phyloP scores from a whole-genome alignment of 2,888 invertebrate genomes.

The Caenorhabditis drosophilae region DNA sequence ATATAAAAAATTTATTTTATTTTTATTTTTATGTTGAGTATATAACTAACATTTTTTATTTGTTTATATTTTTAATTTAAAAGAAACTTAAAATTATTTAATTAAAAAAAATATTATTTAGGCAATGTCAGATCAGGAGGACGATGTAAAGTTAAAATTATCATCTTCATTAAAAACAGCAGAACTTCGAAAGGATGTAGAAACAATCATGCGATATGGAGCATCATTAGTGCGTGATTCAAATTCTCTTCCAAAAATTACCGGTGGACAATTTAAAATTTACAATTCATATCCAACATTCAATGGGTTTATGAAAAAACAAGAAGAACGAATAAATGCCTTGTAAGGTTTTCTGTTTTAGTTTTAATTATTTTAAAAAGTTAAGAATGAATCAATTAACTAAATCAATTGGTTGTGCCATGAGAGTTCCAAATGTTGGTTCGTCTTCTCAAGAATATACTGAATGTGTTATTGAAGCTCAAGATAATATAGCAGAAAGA shows the following conservation, averaged over 20 bases:
- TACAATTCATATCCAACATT: slow-evolving; percentile 57
- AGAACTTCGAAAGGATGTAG: slow-evolving; percentile 12
- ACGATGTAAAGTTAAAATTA: too few relatives aligned
- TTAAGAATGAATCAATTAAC: slow-evolving; percentile 39
- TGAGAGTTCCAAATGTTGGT: slow-evolving; percentile 38
- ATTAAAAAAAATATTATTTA: too few relatives aligned
- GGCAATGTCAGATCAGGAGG: too few relatives aligned
- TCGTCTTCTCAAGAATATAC: slow-evolving; percentile 34
- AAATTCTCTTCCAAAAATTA: slow-evolving; percentile 44
- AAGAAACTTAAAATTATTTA: too few relatives aligned
- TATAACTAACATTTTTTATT: too few relatives aligned
- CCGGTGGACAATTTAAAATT: slow-evolving; percentile 59
- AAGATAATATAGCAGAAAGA: slow-evolving; percentile 59
- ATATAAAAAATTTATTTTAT: too few relatives aligned
- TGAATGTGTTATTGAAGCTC: slow-evolving; percentile 51
- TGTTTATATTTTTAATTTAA: too few relatives aligned
- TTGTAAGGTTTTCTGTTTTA: slow-evolving; percentile 34
- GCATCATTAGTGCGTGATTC: slow-evolving; percentile 36
- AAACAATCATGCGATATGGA: slow-evolving; percentile 27
- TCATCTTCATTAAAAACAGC: too few relatives aligned
- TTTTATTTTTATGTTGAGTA: too few relatives aligned
- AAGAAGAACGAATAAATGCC: slow-evolving; percentile 37
- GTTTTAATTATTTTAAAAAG: too few relatives aligned
- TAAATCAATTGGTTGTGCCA: slow-evolving; percentile 42
- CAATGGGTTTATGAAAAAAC: slow-evolving; percentile 50